phyloP scores from a whole-genome alignment of 2,797 vertebrate genomes.

The Enoplosus armatus region DNA sequence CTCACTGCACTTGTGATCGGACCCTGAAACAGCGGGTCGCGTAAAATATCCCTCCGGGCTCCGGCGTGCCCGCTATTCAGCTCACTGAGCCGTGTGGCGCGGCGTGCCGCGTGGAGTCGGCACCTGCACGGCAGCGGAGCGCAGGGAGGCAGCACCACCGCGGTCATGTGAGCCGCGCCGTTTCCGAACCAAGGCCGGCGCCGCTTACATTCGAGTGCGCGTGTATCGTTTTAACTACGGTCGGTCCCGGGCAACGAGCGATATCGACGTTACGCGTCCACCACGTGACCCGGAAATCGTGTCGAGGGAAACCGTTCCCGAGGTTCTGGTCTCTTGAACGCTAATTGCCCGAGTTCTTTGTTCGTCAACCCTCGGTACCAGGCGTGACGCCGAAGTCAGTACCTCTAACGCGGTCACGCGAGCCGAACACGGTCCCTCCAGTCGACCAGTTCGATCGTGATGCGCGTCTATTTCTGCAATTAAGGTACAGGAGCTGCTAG shows the following conservation, averaged over 20 bases:
- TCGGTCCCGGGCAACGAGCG: background rate
- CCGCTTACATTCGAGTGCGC: background rate
- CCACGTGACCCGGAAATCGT: constrained; percentile 37
- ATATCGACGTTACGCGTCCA: background rate
- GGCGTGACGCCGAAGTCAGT: too few species aligned
- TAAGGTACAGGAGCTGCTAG: constrained; percentile 6
- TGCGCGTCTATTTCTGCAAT: constrained; percentile 6
- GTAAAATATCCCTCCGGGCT: background rate
- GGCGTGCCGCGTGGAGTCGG: constrained; percentile 8
- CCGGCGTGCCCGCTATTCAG: background rate
- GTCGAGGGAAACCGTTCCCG: too few species aligned
- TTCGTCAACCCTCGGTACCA: background rate
- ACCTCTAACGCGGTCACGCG: background rate
- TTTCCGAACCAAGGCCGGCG: constrained; percentile 32
- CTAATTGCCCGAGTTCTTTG: background rate
- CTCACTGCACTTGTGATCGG: background rate
- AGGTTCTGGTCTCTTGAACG: background rate
- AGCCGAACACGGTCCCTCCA: background rate
- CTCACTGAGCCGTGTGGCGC: background rate
- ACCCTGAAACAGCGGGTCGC: background rate
- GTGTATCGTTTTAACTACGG: constrained; percentile 6
- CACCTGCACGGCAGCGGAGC: constrained; percentile 11
- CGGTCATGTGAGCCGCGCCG: constrained; percentile 38
- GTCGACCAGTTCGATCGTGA: fast-evolving
- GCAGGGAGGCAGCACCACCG: constrained; percentile 19